phyloP scores from a whole-genome alignment of 2,888 invertebrate species.

The Coenonympha arcania region DNA sequence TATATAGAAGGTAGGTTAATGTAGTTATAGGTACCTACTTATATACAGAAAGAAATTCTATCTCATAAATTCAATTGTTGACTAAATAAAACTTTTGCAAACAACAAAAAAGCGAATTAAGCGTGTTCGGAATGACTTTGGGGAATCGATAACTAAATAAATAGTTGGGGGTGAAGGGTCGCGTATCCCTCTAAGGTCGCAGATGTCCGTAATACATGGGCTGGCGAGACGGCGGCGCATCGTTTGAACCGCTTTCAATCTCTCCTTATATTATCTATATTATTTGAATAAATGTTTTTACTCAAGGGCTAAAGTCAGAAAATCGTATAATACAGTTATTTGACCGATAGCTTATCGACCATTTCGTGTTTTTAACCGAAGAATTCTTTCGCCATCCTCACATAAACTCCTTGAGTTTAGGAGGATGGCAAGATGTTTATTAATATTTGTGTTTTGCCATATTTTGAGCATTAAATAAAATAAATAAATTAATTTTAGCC shows the following conservation, averaged over 20 bases:
- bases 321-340: slow-evolving; percentile 9
- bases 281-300: slow-evolving; percentile 9
- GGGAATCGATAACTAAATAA: slow-evolving; percentile 62
- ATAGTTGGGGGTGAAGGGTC: slow-evolving; percentile 42
- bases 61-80: neutral
- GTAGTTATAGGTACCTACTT: neutral
- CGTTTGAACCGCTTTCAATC: slow-evolving; percentile 26
- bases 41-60: too few relatives aligned
- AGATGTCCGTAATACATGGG: slow-evolving; percentile 42
- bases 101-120: slow-evolving; percentile 31
- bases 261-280: slow-evolving; percentile 10
- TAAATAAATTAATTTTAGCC: too few relatives aligned
- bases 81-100: slow-evolving; percentile 2
- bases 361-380: slow-evolving; percentile 1
- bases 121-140: slow-evolving; percentile 39
- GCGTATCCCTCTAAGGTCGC: slow-evolving; percentile 30
- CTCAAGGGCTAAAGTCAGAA: slow-evolving; percentile 5
- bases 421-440: too few relatives aligned
- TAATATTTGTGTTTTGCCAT: too few relatives aligned
- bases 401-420: too few relatives aligned
- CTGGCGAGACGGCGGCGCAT: slow-evolving; percentile 41
- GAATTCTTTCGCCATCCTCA: neutral
- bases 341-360: neutral
- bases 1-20: neutral
- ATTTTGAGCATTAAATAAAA: too few relatives aligned